These are phyloP conservation scores for Steinernema carpocapsae DNA, from an alignment of 2,888 invertebrate genomes.

Conservation along the genomic window DNA sequence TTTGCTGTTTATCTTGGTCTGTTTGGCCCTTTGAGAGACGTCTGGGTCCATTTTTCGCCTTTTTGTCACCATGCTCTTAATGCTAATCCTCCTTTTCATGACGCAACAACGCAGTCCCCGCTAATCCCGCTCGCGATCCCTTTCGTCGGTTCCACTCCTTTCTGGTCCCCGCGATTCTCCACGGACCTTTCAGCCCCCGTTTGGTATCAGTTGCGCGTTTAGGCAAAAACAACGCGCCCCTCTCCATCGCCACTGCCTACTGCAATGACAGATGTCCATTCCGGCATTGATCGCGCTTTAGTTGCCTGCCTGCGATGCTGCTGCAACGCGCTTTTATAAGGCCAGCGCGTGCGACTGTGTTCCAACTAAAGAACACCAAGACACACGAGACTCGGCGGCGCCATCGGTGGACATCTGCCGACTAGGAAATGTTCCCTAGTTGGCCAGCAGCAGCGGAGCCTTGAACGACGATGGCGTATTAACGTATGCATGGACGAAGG, in stretches of 20 bases:
- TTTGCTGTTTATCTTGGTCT: too few relatives aligned
- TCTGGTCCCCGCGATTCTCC: too few relatives aligned
- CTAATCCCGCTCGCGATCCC: not conserved
- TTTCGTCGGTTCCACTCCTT: not conserved
- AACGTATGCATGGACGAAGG: conserved; percentile 30
- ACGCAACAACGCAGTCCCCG: too few relatives aligned
- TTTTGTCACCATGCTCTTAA: too few relatives aligned
- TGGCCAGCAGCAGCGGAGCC: not conserved
- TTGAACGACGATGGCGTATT: not conserved
- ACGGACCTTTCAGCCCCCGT: too few relatives aligned
- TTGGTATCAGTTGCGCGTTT: conserved; percentile 11
- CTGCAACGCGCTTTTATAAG: not conserved
- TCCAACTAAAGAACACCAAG: conserved; percentile 27
- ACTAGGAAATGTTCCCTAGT: conserved; percentile 13
- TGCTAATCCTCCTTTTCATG: too few relatives aligned
- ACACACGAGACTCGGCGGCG: too few relatives aligned
- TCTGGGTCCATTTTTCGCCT: too few relatives aligned
- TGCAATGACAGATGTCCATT: conserved; percentile 28
- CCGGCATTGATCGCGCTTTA: conserved; percentile 12
- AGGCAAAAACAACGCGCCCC: conserved; percentile 3
- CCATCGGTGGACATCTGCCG: conserved; percentile 23
- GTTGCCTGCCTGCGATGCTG: not conserved
- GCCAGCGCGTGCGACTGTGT: not conserved
- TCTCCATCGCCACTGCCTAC: too few relatives aligned
- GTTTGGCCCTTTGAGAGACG: too few relatives aligned